Conservation (phyloP, 2,888 invertebrate species). For the Dysmachus trigonus region DNA sequence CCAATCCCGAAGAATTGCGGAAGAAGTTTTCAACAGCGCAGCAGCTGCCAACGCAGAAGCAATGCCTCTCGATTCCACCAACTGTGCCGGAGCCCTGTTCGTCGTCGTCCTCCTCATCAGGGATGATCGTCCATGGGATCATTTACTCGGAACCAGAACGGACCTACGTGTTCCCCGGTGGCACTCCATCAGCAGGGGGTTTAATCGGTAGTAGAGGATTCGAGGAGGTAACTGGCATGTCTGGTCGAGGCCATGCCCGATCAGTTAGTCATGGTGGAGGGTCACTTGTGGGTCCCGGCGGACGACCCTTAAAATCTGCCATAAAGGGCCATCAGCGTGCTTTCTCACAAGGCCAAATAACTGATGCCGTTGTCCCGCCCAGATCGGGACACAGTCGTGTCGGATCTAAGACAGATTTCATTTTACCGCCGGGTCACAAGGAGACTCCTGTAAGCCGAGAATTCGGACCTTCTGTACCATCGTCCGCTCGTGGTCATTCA, state of each 20-base stretch:
- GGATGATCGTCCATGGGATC: neutral
- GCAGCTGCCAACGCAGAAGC: conserved; percentile 52
- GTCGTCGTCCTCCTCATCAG: neutral
- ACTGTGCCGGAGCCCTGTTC: neutral
- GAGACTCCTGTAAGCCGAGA: conserved; percentile 76
- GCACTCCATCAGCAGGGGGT: conserved; percentile 49
- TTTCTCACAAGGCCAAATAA: conserved; percentile 87
- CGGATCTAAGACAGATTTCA: conserved; percentile 88
- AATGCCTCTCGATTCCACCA: conserved; percentile 46
- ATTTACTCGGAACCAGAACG: conserved; percentile 58
- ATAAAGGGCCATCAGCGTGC: conserved; percentile 83
- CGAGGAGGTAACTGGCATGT: neutral
- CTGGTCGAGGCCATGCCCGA: conserved; percentile 73
- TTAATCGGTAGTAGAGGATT: conserved; percentile 53
- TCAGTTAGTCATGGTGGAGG: conserved; percentile 88
- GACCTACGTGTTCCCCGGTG: conserved; percentile 62
- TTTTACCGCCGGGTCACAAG: conserved; percentile 85
- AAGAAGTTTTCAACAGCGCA: conserved; percentile 61
- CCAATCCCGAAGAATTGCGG: conserved; percentile 63
- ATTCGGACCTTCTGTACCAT: conserved; percentile 61
- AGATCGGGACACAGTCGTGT: conserved; percentile 80
- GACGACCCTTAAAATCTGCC: conserved; percentile 77
- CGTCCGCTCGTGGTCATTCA: conserved; percentile 74
- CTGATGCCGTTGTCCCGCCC: conserved; percentile 66
- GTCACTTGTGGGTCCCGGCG: conserved; percentile 64